A percentile compares a stretch with the other conserved stretches of the same genome.
phyloP scores from a whole-genome alignment of 2,797 vertebrate genomes.

The Chanos chanos region DNA sequence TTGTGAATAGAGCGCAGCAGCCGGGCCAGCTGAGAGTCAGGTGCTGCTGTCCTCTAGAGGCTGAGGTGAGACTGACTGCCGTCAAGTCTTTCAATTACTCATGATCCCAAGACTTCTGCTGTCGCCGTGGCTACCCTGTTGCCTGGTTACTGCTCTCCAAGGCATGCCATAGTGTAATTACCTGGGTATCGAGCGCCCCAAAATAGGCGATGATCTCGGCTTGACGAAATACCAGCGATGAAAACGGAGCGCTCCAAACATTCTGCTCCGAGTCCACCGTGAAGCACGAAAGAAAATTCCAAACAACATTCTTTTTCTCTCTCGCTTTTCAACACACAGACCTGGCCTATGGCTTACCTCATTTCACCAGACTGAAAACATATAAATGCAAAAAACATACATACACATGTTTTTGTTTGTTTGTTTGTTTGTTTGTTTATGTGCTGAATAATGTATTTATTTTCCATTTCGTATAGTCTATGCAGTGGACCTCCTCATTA shows the following conservation, averaged over 20 bases:
- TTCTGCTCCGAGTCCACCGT: constrained; percentile 30
- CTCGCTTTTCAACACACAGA: too few relatives aligned
- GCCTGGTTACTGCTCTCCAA: constrained; percentile 73
- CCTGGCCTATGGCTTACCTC: too few relatives aligned
- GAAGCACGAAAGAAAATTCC: constrained; percentile 18
- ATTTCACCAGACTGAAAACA: too few relatives aligned
- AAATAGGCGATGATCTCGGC: constrained; percentile 50
- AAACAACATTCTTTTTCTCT: too few relatives aligned
- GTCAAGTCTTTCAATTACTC: constrained; percentile 47
- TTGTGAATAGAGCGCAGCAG: neutral
- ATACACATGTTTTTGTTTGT: too few relatives aligned
- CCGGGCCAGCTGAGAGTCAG: neutral
- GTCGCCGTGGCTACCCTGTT: constrained; percentile 65
- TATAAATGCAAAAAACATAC: too few relatives aligned
- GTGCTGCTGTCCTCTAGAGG: constrained; percentile 15
- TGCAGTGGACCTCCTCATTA: too few relatives aligned
- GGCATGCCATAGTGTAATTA: constrained; percentile 71
- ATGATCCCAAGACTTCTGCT: constrained; percentile 52
- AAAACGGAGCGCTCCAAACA: constrained; percentile 31
- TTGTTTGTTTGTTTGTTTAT: too few relatives aligned
- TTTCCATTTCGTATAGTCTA: too few relatives aligned
- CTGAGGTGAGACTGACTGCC: constrained; percentile 26
- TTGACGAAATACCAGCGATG: constrained; percentile 37
- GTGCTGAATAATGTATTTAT: too few relatives aligned
- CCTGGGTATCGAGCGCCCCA: constrained; percentile 65